Evolutionary conservation across 2,113 vertebrate genomes (phyloP).

Genomic region (Cynopterus brachyotis): DNA sequence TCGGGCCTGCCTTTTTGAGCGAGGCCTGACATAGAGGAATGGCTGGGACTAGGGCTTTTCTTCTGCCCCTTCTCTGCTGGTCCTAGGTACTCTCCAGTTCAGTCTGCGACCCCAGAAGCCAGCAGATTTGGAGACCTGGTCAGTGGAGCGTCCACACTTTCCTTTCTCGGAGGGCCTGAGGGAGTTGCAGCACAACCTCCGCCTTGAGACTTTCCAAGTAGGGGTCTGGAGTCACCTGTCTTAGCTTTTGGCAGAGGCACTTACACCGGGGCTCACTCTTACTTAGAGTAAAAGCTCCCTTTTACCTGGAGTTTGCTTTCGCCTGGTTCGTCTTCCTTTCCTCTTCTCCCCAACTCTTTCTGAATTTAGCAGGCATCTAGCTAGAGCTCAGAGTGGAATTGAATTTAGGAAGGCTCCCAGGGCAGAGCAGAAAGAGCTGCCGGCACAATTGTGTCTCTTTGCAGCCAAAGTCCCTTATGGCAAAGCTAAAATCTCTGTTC

Average conservation of each 20-base stretch:
- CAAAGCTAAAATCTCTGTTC: neutral
- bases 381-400: neutral
- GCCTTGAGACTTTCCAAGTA: neutral
- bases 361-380: neutral
- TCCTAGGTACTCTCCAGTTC: neutral
- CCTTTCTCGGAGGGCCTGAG: neutral
- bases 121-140: neutral
- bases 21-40: conserved; percentile 9
- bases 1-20: neutral
- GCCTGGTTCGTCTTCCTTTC: neutral
- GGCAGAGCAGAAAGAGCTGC: neutral
- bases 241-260: neutral
- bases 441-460: neutral
- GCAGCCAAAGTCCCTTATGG: neutral
- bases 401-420: neutral
- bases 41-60: neutral
- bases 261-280: neutral
- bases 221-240: conserved; percentile 9
- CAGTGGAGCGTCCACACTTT: neutral
- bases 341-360: neutral
- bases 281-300: neutral
- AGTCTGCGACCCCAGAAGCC: neutral
- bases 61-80: neutral
- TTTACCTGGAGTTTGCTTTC: conserved; percentile 16
- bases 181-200: neutral